Percentiles rank a stretch among this genome's conserved stretches.
Evolutionary conservation across 2,888 invertebrate species (phyloP).

Genomic region (Cryptocephalus moraei): DNA sequence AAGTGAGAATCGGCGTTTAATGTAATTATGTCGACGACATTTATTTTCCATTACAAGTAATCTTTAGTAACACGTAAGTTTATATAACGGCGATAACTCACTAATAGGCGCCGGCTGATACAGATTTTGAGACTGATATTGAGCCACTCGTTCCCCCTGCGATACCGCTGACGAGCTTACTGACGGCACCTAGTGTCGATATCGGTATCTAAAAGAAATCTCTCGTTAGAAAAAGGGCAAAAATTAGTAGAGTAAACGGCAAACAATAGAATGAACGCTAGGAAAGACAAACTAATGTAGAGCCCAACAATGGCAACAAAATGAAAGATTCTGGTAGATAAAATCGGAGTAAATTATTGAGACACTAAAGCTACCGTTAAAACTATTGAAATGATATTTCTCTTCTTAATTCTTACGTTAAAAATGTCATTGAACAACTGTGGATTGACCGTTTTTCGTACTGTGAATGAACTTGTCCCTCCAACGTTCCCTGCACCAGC

Average conservation of each 20-base stretch:
- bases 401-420: slow-evolving; percentile 49
- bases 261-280: no score
- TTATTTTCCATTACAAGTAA: no score
- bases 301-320: no score
- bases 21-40: no score
- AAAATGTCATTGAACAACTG: slow-evolving; percentile 52
- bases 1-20: no score
- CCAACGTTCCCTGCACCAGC: slow-evolving; percentile 1
- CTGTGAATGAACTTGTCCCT: slow-evolving; percentile 12
- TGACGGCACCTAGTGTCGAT: slow-evolving; percentile 54
- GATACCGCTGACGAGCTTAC: slow-evolving; percentile 50
- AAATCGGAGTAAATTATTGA: no score
- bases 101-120: not conserved
- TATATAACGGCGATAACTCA: not conserved
- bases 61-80: no score
- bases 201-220: slow-evolving; percentile 51
- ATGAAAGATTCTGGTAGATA: no score
- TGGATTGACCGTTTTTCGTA: slow-evolving; percentile 26
- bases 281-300: no score
- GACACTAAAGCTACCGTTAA: no score
- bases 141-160: slow-evolving; percentile 27
- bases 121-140: slow-evolving; percentile 6
- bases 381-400: no score
- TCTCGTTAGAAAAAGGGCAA: not conserved
- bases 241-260: not conserved